Evolutionary conservation across 1,140 invertebrate species (phyloP), one percentile per base, ranked within the genome.

Genomic region (Drosophila nigrodunni): DNA sequence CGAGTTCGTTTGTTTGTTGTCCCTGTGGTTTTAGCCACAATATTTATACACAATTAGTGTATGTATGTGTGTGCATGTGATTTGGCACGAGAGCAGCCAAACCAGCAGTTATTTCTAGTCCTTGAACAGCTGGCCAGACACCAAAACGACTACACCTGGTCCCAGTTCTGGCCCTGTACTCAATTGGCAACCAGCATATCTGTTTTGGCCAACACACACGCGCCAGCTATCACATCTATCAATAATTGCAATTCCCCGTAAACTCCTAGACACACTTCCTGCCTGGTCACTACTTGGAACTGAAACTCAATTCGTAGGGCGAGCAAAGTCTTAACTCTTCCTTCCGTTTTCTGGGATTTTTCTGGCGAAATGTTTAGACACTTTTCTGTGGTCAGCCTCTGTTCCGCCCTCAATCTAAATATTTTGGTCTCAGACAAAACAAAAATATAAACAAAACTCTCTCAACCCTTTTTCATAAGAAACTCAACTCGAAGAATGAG

Each of bases 31-130:
- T 43, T 74, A 69, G 50, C 77, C 83, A 87, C 79, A 74, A 87
- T 87, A 88, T 88, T 88, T 88, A 88, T 77, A 88, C 77, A 88
- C 83, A 88, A 88, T 88, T 88, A 88, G 83, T 85, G 85, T n/a
- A 88, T 11, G 11, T 43, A 21, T 21, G 15, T 15, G 15, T 15
- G 13, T 9, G 34, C 34, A 2, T 30, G 6, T 2, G 35, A 41
- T 52, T 55, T 65, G 80, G 77, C 82, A 89, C 80, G 83, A 87
- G 83, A 50, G 37, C 11, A 11, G 44, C 3, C 13, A 65, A 87
- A 25, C 8, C 10, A 15, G 13, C 50, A 34, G 3, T 30, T 30
- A 30, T 30, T 30, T 5, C 25, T 30, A 5, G 25, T 30, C 25
- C 25, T 30, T 30, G 25, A 30, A 30, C 25, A 30, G 25, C 25